A percentile compares a stretch with the other conserved stretches of the same genome.
Conservation (phyloP, 2,113 vertebrate species). For the Ptychochromis oligacanthus region DNA sequence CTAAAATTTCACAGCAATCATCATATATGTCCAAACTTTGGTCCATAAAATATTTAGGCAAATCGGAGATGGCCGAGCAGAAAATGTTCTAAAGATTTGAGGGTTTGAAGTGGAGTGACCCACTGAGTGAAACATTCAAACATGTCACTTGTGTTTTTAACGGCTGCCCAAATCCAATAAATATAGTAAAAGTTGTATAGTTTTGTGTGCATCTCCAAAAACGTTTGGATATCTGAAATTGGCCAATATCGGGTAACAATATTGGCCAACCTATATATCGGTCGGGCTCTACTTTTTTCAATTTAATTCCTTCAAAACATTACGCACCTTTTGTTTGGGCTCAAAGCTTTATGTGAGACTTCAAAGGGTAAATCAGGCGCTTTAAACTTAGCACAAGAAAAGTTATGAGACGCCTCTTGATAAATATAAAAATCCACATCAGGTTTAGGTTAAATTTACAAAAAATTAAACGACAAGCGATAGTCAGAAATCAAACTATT, state of each 20-base stretch:
- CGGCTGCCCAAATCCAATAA: too few relatives aligned
- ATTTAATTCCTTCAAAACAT: background rate
- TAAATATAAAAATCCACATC: background rate
- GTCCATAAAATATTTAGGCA: too few relatives aligned
- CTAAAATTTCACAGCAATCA: too few relatives aligned
- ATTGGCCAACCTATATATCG: background rate
- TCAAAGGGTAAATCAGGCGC: background rate
- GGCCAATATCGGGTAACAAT: background rate
- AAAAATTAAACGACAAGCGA: background rate
- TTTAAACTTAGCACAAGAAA: background rate
- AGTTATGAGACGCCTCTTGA: background rate
- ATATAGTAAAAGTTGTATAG: too few relatives aligned
- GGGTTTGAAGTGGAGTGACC: too few relatives aligned
- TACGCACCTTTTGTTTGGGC: background rate
- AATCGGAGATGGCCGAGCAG: too few relatives aligned
- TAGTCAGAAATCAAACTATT: background rate
- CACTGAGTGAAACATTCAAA: too few relatives aligned
- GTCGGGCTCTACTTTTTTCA: background rate
- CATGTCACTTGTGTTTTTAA: too few relatives aligned
- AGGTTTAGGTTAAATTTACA: accelerated
- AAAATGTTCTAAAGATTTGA: too few relatives aligned
- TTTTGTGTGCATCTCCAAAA: too few relatives aligned
- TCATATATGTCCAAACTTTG: too few relatives aligned
- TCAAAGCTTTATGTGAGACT: background rate
- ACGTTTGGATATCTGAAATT: background rate